phyloP scores from a whole-genome alignment of 2,888 invertebrate genomes.

The Melangyna quadrimaculata region DNA sequence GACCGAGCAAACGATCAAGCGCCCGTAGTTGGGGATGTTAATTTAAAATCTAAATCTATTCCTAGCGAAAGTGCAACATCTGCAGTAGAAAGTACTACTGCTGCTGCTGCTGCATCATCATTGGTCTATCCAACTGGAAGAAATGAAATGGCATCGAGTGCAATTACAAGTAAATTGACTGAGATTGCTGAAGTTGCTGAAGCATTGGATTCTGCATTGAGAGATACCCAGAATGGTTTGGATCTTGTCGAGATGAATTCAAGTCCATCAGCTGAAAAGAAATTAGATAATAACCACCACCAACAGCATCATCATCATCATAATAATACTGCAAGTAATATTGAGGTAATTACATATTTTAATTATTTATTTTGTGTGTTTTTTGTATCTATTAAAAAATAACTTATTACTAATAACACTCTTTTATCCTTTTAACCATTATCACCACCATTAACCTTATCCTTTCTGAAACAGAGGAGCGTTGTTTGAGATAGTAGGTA shows the following conservation, averaged over 20 bases:
- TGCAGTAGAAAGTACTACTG: background rate
- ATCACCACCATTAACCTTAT: background rate
- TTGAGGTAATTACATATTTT: slow-evolving; percentile 69
- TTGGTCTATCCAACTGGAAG: slow-evolving; percentile 79
- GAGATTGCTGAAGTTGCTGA: slow-evolving; percentile 87
- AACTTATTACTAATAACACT: background rate
- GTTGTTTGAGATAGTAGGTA: too few species aligned
- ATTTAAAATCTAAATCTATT: slow-evolving; percentile 56
- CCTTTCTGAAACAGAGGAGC: background rate
- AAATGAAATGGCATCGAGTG: slow-evolving; percentile 85
- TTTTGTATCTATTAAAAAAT: background rate
- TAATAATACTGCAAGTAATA: slow-evolving; percentile 49
- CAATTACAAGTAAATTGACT: slow-evolving; percentile 85
- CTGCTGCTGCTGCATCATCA: slow-evolving; percentile 52
- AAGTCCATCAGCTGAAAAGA: slow-evolving; percentile 75
- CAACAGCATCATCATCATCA: slow-evolving; percentile 32
- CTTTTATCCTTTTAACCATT: background rate
- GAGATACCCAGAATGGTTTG: slow-evolving; percentile 81
- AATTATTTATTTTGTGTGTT: background rate
- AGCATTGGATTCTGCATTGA: slow-evolving; percentile 84
- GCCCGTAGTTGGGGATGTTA: slow-evolving; percentile 30
- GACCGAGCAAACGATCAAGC: background rate
- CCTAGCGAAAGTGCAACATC: slow-evolving; percentile 23
- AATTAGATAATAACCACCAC: slow-evolving; percentile 72
- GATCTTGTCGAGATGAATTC: slow-evolving; percentile 73